Conservation (phyloP, 2,113 vertebrate species). For the Fulica atra region DNA sequence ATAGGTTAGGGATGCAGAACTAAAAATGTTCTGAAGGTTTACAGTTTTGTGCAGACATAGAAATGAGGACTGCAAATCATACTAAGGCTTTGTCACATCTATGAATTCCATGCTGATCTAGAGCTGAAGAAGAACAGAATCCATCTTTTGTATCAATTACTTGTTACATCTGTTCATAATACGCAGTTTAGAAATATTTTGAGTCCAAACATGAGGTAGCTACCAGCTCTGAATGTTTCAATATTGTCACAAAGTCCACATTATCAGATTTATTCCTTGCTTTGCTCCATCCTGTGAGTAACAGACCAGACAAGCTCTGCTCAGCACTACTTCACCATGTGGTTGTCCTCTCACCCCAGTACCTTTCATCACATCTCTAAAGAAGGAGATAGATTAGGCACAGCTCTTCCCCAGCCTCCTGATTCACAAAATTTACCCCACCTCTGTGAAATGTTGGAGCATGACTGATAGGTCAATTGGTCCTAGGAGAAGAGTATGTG, state of each 20-base stretch:
- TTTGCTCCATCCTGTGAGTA: neutral
- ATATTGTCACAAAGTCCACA: neutral
- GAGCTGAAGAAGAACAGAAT: neutral
- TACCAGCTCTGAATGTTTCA: neutral
- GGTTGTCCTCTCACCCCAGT: neutral
- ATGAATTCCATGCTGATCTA: neutral
- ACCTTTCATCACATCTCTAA: neutral
- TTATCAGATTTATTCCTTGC: neutral
- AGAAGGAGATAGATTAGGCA: neutral
- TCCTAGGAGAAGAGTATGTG: neutral
- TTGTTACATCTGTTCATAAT: neutral
- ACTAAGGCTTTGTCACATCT: fast-evolving
- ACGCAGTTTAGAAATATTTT: neutral
- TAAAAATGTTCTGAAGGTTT: neutral
- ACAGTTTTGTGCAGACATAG: neutral
- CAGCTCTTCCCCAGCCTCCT: neutral
- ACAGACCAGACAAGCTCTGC: neutral
- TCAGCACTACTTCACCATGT: neutral
- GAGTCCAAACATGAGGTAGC: neutral
- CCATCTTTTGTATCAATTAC: neutral
- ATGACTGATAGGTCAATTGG: neutral
- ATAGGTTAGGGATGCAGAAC: neutral
- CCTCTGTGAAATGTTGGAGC: neutral
- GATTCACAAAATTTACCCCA: neutral
- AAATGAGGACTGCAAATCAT: neutral